A percentile compares a stretch with the other conserved stretches of the same genome.
These are phyloP conservation scores for Lepilemur septentrionalis DNA, from an alignment of 2,797 vertebrate species.

Conservation along the genomic window DNA sequence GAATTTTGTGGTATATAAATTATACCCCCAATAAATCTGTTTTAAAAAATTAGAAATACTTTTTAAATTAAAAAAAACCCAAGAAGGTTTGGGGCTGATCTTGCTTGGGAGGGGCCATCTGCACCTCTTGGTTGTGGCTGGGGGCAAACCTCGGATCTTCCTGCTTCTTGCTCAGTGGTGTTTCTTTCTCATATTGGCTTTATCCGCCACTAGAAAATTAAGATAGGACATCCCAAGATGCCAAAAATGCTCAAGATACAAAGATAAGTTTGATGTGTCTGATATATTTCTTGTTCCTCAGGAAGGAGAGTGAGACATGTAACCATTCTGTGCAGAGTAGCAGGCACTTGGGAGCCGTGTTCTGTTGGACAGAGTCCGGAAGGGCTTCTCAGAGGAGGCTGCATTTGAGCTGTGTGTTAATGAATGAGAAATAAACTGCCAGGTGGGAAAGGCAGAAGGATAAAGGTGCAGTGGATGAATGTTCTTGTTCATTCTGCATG, in stretches of 20 bases:
- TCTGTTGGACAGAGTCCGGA: not conserved
- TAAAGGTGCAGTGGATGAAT: not conserved
- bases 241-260: not conserved
- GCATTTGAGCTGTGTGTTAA: not conserved
- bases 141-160: not conserved
- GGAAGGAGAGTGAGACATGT: not conserved
- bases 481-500: not conserved
- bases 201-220: not conserved
- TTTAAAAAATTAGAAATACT: not conserved
- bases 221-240: not conserved
- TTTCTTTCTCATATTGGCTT: not conserved
- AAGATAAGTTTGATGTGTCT: not conserved
- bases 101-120: not conserved
- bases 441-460: not conserved
- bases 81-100: not conserved
- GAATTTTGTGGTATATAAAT: not conserved
- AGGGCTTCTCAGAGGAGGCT: not conserved
- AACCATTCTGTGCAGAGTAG: not conserved
- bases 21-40: not conserved
- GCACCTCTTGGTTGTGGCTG: not conserved
- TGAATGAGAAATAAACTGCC: not conserved
- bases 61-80: not conserved
- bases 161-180: not conserved
- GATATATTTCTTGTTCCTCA: not conserved
- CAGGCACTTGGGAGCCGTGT: rapidly evolving